Percentiles rank a stretch among this genome's conserved stretches.
phyloP scores from a whole-genome alignment of 2,113 vertebrate genomes.

The Microcebus murinus region DNA sequence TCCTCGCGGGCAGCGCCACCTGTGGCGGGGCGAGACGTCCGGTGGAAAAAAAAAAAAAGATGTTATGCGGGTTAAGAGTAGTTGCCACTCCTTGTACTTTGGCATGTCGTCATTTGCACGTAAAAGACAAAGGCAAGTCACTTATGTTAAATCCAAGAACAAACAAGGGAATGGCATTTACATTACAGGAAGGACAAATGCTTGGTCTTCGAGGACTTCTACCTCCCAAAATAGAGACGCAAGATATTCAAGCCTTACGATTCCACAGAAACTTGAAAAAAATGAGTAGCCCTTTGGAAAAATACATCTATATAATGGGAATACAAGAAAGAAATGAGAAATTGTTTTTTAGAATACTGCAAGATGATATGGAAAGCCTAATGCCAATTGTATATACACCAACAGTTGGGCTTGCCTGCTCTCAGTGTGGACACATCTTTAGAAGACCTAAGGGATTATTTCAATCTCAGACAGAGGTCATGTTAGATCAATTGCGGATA shows the following conservation, averaged over 20 bases:
- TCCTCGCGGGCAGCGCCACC: slow-evolving; percentile 46
- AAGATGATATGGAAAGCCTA: slow-evolving; percentile 95
- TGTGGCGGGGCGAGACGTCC: slow-evolving; percentile 43
- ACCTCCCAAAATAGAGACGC: slow-evolving; percentile 97
- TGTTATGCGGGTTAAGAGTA: slow-evolving; percentile 90
- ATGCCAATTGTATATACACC: slow-evolving; percentile 99
- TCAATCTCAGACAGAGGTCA: slow-evolving; percentile 97
- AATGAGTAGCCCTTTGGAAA: slow-evolving; percentile 93
- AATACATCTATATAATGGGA: slow-evolving; percentile 98
- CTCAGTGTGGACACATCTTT: slow-evolving; percentile 99
- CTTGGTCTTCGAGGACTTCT: slow-evolving; percentile 96
- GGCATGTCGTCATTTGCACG: slow-evolving; percentile 87
- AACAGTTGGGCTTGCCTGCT: slow-evolving; percentile 97
- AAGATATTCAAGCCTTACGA: slow-evolving; percentile 95
- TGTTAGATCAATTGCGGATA: slow-evolving; percentile 95
- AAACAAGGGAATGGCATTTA: slow-evolving; percentile 99
- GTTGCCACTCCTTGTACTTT: slow-evolving; percentile 79
- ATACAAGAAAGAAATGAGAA: slow-evolving; percentile 98
- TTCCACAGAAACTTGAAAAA: slow-evolving; percentile 96
- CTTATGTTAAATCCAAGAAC: slow-evolving; percentile 97
- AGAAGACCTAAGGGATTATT: slow-evolving; percentile 96
- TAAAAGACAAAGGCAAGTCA: slow-evolving; percentile 95
- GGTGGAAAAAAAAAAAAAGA: slow-evolving; percentile 73
- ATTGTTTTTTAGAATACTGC: slow-evolving; percentile 95
- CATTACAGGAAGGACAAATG: slow-evolving; percentile 93